Evolutionary conservation across 2,888 invertebrate species (phyloP).

Genomic region (Clusia tigrina): DNA sequence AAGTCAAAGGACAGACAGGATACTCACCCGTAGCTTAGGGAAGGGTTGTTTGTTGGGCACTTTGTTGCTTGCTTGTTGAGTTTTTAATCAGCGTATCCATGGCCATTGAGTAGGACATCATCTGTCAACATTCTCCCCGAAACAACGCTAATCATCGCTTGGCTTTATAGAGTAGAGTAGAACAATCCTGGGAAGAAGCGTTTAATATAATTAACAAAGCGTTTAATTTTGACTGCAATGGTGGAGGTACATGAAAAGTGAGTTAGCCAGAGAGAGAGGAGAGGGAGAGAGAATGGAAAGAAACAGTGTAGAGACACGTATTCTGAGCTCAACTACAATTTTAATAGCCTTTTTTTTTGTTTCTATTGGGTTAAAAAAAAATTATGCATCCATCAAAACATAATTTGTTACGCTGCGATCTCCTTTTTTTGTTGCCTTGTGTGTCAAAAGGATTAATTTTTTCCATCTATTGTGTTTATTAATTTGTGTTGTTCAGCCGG

Average conservation of each 20-base stretch:
- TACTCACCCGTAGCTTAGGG: constrained; percentile 41
- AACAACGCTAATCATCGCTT: constrained; percentile 1
- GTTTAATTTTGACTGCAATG: constrained; percentile 27
- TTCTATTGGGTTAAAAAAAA: not conserved
- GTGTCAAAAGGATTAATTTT: not conserved
- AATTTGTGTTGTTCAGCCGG: not conserved
- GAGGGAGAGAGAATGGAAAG: too few relatives aligned
- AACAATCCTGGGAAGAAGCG: not conserved
- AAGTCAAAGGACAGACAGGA: too few relatives aligned
- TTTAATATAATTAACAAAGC: constrained; percentile 50
- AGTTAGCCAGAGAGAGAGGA: too few relatives aligned
- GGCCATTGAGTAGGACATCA: constrained; percentile 44
- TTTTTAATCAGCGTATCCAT: constrained; percentile 56
- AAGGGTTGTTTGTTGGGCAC: constrained; percentile 44
- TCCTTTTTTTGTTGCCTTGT: constrained; percentile 11
- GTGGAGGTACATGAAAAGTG: not conserved
- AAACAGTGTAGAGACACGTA: too few relatives aligned
- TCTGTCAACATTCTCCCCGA: constrained; percentile 51
- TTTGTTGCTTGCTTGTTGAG: too few relatives aligned
- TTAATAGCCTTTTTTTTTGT: too few relatives aligned
- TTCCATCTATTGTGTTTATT: not conserved
- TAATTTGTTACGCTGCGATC: constrained; percentile 19
- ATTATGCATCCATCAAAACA: constrained; percentile 25
- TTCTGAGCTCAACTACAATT: too few relatives aligned
- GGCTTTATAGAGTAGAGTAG: not conserved